Percentiles rank a stretch among this genome's conserved stretches.
phyloP scores from a whole-genome alignment of 2,888 invertebrate genomes.

The Galeruca laticollis region DNA sequence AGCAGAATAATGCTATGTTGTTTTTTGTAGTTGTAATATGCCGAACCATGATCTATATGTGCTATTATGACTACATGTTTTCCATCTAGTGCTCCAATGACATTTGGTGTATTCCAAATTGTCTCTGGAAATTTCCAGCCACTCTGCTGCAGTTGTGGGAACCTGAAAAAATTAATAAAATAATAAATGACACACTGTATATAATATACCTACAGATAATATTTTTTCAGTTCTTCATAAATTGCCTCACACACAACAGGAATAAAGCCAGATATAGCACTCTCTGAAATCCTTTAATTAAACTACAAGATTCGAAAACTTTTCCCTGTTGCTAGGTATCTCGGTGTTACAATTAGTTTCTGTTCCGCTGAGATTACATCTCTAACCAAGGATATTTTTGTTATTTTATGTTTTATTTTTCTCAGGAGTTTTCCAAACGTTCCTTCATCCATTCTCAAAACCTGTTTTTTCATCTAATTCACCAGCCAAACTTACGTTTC shows the following conservation, averaged over 20 bases:
- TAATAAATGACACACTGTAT: background rate
- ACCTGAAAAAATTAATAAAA: constrained; percentile 28
- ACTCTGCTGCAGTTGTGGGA: constrained; percentile 40
- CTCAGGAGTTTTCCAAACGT: constrained; percentile 28
- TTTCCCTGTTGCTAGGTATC: constrained; percentile 42
- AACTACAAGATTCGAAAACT: constrained; percentile 31
- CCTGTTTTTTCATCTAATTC: background rate
- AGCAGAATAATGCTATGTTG: constrained; percentile 52
- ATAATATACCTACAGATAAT: constrained; percentile 36
- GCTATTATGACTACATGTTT: too few species aligned
- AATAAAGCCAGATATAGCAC: constrained; percentile 29
- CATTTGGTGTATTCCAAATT: constrained; percentile 52
- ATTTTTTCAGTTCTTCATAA: too few species aligned
- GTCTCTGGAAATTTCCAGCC: constrained; percentile 39
- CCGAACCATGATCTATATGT: constrained; percentile 45
- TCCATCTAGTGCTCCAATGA: too few species aligned
- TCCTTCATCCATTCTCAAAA: constrained; percentile 34
- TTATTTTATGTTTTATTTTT: constrained; percentile 37
- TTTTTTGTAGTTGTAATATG: constrained; percentile 35
- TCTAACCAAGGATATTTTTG: constrained; percentile 11
- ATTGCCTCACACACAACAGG: too few species aligned
- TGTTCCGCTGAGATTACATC: too few species aligned
- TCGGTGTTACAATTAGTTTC: constrained; percentile 36
- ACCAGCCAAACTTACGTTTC: constrained; percentile 13
- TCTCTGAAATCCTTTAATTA: constrained; percentile 32